Evolutionary conservation across 1,140 invertebrate species (phyloP).

Genomic region (Pteromalus puparum): DNA sequence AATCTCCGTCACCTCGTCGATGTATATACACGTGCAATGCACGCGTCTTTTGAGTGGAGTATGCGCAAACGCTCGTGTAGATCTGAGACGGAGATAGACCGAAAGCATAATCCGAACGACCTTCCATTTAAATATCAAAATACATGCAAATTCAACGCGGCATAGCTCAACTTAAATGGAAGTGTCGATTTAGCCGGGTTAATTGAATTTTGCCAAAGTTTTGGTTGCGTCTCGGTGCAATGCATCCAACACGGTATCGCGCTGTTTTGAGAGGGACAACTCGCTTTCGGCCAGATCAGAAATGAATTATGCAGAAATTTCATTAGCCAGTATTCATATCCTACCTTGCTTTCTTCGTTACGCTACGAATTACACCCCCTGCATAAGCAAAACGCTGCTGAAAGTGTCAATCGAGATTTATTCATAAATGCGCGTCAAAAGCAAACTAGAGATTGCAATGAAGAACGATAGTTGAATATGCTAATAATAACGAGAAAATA

Average conservation of each 20-base stretch:
- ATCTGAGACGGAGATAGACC: not conserved
- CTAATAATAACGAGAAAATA: no score
- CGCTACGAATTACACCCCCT: no score
- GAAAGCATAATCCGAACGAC: constrained; percentile 3
- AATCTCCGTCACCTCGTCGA: not conserved
- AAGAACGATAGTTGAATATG: no score
- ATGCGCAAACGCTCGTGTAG: not conserved
- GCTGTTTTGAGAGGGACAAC: not conserved
- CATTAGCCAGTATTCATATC: not conserved
- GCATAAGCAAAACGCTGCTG: not conserved
- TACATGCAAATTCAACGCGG: constrained; percentile 50
- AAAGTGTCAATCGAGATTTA: no score
- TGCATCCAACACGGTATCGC: not conserved
- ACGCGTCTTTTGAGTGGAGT: not conserved
- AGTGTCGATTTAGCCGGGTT: constrained; percentile 48
- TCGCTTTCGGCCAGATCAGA: not conserved
- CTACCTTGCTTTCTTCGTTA: not conserved
- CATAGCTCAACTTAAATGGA: constrained; percentile 21
- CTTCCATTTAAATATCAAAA: constrained; percentile 55
- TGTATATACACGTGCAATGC: no score
- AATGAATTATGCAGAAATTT: not conserved
- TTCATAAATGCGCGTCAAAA: no score
- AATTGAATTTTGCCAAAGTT: constrained; percentile 52
- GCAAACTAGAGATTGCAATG: no score
- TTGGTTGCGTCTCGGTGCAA: not conserved